These are phyloP conservation scores for Eumeta japonica DNA, from an alignment of 1,140 invertebrate genomes.

Conservation along the genomic window DNA sequence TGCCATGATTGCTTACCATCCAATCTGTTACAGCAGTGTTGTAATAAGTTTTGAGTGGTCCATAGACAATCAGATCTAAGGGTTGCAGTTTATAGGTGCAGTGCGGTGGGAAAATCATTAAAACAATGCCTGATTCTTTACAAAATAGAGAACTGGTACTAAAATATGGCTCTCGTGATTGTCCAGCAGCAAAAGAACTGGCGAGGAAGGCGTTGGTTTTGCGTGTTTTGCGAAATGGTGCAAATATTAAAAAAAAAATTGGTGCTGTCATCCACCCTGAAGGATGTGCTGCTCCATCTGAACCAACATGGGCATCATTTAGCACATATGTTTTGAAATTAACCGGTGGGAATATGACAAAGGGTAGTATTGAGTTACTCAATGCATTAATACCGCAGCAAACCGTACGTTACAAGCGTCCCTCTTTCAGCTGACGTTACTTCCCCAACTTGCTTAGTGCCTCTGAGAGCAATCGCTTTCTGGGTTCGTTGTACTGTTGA, in stretches of 20 bases:
- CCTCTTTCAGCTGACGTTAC: slow-evolving; percentile 44
- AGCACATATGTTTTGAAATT: slow-evolving; percentile 29
- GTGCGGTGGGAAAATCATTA: slow-evolving; percentile 36
- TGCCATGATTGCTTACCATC: slow-evolving; percentile 11
- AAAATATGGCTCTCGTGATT: too few relatives aligned
- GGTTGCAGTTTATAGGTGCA: too few relatives aligned
- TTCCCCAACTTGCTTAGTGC: slow-evolving; percentile 47
- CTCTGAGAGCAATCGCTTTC: slow-evolving; percentile 28
- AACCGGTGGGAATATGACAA: slow-evolving; percentile 42
- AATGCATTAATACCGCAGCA: slow-evolving; percentile 29
- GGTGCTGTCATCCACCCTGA: slow-evolving; percentile 13
- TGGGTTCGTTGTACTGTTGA: slow-evolving; percentile 45
- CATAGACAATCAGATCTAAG: slow-evolving; percentile 29
- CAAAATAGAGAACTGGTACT: too few relatives aligned
- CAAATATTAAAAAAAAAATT: slow-evolving; percentile 24
- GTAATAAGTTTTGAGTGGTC: slow-evolving; percentile 32
- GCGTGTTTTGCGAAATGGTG: slow-evolving; percentile 35
- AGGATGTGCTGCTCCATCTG: slow-evolving; percentile 6
- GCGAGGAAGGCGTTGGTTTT: slow-evolving; percentile 20
- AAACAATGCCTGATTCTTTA: slow-evolving; percentile 28
- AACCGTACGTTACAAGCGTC: slow-evolving; percentile 42
- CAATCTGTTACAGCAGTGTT: slow-evolving; percentile 11
- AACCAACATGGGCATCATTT: slow-evolving; percentile 14
- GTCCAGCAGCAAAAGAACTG: slow-evolving; percentile 39
- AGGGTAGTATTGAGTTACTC: slow-evolving; percentile 37